Evolutionary conservation across 2,113 vertebrate species (phyloP), one percentile per base, ranked within the genome.

Genomic region (Hipposideros armiger): DNA sequence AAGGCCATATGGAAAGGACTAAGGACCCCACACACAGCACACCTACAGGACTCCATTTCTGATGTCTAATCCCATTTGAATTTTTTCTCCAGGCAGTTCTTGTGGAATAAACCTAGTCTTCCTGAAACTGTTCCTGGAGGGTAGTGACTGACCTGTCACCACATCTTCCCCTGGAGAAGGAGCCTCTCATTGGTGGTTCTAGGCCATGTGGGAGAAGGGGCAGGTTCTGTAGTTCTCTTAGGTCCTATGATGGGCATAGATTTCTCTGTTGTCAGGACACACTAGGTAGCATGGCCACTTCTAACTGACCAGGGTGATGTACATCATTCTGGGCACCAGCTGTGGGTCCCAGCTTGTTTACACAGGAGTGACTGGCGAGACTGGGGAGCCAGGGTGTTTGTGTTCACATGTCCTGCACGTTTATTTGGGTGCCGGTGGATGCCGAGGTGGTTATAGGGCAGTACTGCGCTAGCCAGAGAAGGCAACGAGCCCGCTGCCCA

Each of bases 271-370:
- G 32, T 24, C 4, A 36, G 62, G 11, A 26, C 11, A 32, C 17
- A 4, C 4, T 5, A 13, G 28, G 52, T 11, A 54, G 5, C 14
- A 1, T 1, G 2, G 11, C 26, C 40, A 7, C 2, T 60, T 77
- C 15, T 30, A 58, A 70, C 26, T 45, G n/a, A 36, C 3, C 6
- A 84, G 56, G 56, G 24, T 36, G 42, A 40, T 30, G 1, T 52
- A 52, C 4, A 22, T 32, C 1, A 9, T 47, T 26, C 60, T 58
- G 26, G 66, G 52, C 20, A 72, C 24, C 22, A 17, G 47, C 50
- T 2, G 2, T 54, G 28, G 30, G 10, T 7, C 26, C 19, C 45
- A 52, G 45, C 45, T 28, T 24, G 64, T 52, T 40, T 20, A 22
- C 28, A 7, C 66, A 64, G 1, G 47, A 14, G 20, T 2, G 1